A percentile compares a stretch with the other conserved stretches of the same genome.
Evolutionary conservation across 2,113 vertebrate genomes (phyloP).

Genomic region (Grammomys dolichurus): DNA sequence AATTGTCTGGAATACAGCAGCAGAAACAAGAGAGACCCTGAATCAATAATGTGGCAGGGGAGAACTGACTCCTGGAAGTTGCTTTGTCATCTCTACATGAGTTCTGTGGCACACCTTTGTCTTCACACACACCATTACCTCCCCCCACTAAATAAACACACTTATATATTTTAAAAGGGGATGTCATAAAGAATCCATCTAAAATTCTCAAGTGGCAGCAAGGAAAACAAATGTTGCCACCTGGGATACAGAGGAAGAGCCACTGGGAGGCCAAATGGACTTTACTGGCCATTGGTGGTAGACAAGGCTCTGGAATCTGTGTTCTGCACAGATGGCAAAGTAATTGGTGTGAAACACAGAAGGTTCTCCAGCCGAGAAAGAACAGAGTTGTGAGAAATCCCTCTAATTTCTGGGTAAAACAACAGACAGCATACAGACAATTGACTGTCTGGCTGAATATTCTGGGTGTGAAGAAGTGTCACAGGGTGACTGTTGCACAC

Average conservation of each 20-base stretch:
- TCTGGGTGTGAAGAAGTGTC: background rate
- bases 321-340: slow-evolving; percentile 64
- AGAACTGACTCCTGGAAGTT: background rate
- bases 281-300: slow-evolving; percentile 59
- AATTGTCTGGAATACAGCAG: background rate
- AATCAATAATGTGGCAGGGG: background rate
- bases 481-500: background rate
- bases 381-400: slow-evolving; percentile 47
- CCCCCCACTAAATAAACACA: background rate
- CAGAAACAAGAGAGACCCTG: background rate
- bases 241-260: slow-evolving; percentile 45
- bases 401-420: slow-evolving; percentile 64
- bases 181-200: slow-evolving; percentile 48
- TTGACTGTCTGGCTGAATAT: background rate
- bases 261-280: slow-evolving; percentile 34
- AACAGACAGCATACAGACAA: slow-evolving; percentile 31
- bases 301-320: slow-evolving; percentile 46
- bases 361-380: slow-evolving; percentile 61
- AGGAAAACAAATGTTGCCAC: slow-evolving; percentile 45
- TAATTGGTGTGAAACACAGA: slow-evolving; percentile 61
- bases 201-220: slow-evolving; percentile 41
- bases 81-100: background rate
- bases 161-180: background rate
- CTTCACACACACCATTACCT: background rate
- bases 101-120: background rate